These are phyloP conservation scores for Drosophila tsacasi DNA, from an alignment of 1,140 invertebrate genomes.

Conservation along the genomic window DNA sequence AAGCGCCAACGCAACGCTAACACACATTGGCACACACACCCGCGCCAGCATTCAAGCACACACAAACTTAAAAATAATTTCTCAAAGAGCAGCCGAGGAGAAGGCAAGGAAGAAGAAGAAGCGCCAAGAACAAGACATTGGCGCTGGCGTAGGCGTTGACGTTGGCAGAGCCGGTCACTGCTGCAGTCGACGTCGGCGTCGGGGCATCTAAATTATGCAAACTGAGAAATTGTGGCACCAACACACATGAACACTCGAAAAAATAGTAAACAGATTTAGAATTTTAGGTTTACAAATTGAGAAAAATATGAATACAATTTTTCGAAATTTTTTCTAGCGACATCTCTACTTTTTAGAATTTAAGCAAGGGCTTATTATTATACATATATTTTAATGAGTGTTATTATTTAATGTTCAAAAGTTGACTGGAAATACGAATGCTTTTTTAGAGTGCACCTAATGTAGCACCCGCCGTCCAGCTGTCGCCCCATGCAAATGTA, in stretches of 20 bases:
- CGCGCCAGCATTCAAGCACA: slow-evolving; percentile 40
- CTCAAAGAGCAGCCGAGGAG: slow-evolving; percentile 58
- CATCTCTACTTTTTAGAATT: neutral
- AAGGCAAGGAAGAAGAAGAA: slow-evolving; percentile 37
- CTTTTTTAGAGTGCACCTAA: slow-evolving; percentile 2
- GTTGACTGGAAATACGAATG: too few species aligned
- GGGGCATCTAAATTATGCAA: slow-evolving; percentile 74
- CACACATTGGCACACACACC: slow-evolving; percentile 39
- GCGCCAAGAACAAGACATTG: slow-evolving; percentile 57
- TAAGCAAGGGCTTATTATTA: neutral
- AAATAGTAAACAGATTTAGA: neutral
- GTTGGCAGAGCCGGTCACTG: slow-evolving; percentile 18
- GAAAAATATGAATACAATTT: neutral
- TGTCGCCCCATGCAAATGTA: slow-evolving; percentile 44
- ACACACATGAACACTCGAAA: slow-evolving; percentile 13
- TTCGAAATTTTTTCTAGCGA: neutral
- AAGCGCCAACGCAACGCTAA: slow-evolving; percentile 49
- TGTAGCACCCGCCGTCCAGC: slow-evolving; percentile 15
- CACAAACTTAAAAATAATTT: slow-evolving; percentile 83
- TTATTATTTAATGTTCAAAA: neutral
- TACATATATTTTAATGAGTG: neutral
- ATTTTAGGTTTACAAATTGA: neutral
- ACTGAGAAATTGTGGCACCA: slow-evolving; percentile 57
- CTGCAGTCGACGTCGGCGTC: slow-evolving; percentile 12
- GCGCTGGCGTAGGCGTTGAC: slow-evolving; percentile 58